Evolutionary conservation across 2,797 vertebrate species (phyloP).

Genomic region (Schizothorax lantsangensis): DNA sequence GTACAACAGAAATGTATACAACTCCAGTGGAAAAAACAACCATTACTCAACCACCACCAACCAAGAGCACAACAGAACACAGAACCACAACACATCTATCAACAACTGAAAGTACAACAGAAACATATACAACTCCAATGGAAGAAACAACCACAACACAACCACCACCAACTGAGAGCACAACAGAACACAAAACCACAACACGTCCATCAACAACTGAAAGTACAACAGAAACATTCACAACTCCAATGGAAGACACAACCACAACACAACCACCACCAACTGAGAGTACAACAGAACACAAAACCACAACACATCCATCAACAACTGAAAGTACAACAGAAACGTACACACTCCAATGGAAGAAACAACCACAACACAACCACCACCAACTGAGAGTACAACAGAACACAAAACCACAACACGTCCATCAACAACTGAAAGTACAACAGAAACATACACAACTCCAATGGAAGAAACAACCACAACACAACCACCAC

Average conservation of each 20-base stretch:
- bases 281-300: neutral
- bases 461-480: neutral
- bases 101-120: neutral
- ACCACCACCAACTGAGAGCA: neutral
- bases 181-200: neutral
- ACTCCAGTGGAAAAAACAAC: neutral
- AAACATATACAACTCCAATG: neutral
- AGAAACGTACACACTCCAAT: neutral
- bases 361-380: neutral
- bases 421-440: neutral
- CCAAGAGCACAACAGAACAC: neutral
- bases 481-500: neutral
- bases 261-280: neutral
- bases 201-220: neutral
- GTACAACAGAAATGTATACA: neutral
- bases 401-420: neutral
- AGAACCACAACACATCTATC: neutral
- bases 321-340: neutral
- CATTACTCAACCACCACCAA: neutral
- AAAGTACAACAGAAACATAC: neutral
- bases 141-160: neutral
- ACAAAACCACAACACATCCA: neutral
- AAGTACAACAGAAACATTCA: neutral
- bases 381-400: neutral
- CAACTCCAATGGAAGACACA: neutral